A percentile compares a stretch with the other conserved stretches of the same genome.
phyloP scores from a whole-genome alignment of 2,797 vertebrate species.

The Allenopithecus nigroviridis region DNA sequence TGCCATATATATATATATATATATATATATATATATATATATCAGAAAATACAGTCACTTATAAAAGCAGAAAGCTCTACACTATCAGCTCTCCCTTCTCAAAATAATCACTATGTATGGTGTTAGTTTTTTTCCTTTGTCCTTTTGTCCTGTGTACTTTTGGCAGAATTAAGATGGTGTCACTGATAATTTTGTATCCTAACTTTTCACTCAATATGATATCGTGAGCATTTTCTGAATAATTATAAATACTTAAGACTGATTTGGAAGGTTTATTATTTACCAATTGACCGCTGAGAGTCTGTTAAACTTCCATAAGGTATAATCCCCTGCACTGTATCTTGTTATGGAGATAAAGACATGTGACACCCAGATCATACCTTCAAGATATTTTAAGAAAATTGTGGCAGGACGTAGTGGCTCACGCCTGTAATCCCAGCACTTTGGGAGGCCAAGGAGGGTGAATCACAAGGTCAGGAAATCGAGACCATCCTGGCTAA shows the following conservation, averaged over 20 bases:
- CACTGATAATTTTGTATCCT: not conserved
- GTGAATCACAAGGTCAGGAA: too few species aligned
- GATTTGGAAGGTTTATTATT: not conserved
- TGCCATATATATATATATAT: not conserved
- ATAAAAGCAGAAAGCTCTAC: not conserved
- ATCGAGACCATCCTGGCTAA: too few species aligned
- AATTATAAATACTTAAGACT: not conserved
- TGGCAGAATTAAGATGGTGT: not conserved
- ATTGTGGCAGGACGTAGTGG: not conserved
- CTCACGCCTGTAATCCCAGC: too few species aligned
- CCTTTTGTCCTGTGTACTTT: not conserved
- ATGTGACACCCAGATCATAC: not conserved
- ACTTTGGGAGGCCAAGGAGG: too few species aligned
- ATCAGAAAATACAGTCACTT: not conserved
- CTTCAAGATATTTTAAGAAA: not conserved
- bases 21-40: accelerated
- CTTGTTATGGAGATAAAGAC: not conserved
- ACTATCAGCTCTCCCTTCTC: not conserved
- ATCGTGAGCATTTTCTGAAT: not conserved
- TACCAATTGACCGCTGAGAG: not conserved
- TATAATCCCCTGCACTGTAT: not conserved
- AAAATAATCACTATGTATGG: not conserved
- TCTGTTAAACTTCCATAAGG: not conserved
- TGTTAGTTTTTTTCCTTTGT: not conserved
- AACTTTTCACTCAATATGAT: not conserved